A percentile compares a stretch with the other conserved stretches of the same genome.
These are phyloP conservation scores for Dermochelys coriacea DNA, from an alignment of 2,797 vertebrate species.

Conservation along the genomic window DNA sequence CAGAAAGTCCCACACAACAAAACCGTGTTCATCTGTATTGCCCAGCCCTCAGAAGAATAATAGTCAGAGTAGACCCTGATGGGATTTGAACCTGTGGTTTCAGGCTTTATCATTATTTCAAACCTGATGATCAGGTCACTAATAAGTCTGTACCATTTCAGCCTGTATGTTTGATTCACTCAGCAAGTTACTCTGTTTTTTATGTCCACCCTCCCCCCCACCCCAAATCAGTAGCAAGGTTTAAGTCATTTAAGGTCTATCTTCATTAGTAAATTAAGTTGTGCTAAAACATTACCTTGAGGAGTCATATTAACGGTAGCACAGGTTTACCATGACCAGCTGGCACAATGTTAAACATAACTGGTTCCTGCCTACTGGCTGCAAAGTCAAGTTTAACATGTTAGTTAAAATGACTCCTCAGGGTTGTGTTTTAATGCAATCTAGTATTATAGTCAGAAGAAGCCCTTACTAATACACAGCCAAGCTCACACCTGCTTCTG, in stretches of 20 bases:
- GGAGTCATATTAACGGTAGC: not conserved
- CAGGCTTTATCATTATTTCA: not conserved
- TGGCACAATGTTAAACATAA: not conserved
- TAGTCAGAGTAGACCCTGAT: not conserved
- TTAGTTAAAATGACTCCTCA: not conserved
- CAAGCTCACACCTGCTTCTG: not conserved
- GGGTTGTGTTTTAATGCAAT: not conserved
- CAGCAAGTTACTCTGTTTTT: not conserved
- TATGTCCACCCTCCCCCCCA: too few species aligned
- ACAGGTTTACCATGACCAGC: not conserved
- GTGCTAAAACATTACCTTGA: not conserved
- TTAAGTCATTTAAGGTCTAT: not conserved
- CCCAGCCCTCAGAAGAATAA: too few species aligned
- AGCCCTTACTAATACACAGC: not conserved
- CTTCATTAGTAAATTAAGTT: not conserved
- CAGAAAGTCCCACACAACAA: not conserved
- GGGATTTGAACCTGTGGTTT: not conserved
- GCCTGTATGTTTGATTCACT: not conserved
- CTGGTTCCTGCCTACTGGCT: not conserved
- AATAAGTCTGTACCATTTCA: not conserved
- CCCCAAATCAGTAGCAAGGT: not conserved
- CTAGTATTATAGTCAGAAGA: not conserved
- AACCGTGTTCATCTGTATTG: not conserved
- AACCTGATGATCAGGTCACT: not conserved
- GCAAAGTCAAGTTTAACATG: not conserved